phyloP scores from a whole-genome alignment of 2,797 vertebrate genomes.

The Muscicapa striata region DNA sequence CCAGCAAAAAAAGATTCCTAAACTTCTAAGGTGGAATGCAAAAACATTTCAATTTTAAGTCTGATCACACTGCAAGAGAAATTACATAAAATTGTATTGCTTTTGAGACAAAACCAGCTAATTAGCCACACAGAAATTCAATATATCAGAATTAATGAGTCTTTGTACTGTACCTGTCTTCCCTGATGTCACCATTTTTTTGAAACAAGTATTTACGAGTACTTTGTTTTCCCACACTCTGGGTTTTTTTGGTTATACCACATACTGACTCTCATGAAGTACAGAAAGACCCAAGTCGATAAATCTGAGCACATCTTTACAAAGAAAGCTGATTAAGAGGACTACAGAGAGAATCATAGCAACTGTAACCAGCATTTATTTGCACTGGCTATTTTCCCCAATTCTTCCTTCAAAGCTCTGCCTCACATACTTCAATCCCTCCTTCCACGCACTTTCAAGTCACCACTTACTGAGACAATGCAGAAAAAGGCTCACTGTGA shows the following conservation, averaged over 20 bases:
- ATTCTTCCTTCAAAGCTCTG: background rate
- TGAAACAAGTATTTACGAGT: rapidly evolving
- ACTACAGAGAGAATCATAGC: background rate
- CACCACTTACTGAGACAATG: background rate
- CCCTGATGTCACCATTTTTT: background rate
- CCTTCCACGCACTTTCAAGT: background rate
- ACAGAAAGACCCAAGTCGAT: background rate
- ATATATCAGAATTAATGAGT: background rate
- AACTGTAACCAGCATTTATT: background rate
- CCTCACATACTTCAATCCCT: background rate
- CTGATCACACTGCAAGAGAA: background rate
- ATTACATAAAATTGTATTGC: background rate
- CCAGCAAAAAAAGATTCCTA: background rate
- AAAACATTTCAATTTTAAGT: background rate
- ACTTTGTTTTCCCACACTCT: background rate
- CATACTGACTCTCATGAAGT: background rate
- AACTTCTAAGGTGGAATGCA: background rate
- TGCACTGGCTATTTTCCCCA: background rate
- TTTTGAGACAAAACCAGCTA: background rate
- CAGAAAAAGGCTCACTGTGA: background rate
- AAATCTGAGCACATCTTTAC: background rate
- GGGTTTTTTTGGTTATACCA: background rate
- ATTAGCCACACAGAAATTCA: background rate
- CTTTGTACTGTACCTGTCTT: background rate
- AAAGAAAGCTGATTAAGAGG: background rate